phyloP scores from a whole-genome alignment of 2,113 vertebrate genomes.

The Hydrolagus affinis region DNA sequence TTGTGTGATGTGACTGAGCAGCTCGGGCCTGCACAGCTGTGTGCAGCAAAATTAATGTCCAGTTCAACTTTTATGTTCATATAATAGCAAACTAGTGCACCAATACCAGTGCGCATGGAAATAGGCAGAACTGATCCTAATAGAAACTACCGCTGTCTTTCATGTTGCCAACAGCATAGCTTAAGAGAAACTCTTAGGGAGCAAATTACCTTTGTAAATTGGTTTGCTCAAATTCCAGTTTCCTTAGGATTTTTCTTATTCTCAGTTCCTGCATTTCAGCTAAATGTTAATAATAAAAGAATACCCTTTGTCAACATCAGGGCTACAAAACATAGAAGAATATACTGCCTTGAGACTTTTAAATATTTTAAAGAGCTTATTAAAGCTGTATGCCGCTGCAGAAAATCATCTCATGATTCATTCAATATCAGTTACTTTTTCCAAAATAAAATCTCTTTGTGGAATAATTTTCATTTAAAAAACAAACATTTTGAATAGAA shows the following conservation, averaged over 20 bases:
- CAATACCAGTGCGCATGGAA: neutral
- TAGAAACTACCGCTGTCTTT: neutral
- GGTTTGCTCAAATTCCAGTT: neutral
- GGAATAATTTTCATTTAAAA: neutral
- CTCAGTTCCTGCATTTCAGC: neutral
- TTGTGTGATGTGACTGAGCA: conserved; percentile 33
- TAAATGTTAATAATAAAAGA: neutral
- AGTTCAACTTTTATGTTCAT: conserved; percentile 29
- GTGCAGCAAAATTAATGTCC: conserved; percentile 22
- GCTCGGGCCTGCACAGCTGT: conserved; percentile 23
- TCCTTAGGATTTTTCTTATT: neutral
- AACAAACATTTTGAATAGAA: neutral
- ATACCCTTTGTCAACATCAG: conserved; percentile 3
- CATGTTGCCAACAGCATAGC: conserved; percentile 9
- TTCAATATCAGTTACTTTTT: neutral
- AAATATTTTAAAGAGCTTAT: neutral
- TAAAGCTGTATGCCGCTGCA: neutral
- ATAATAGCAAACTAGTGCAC: conserved; percentile 23
- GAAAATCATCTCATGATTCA: neutral
- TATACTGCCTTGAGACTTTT: neutral
- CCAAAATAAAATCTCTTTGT: neutral
- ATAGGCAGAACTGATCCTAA: conserved; percentile 13
- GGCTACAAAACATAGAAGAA: neutral
- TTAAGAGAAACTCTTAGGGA: conserved; percentile 2
- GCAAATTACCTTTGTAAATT: conserved; percentile 22